These are phyloP conservation scores for Takifugu flavidus DNA, from an alignment of 2,113 vertebrate genomes.

Conservation along the genomic window DNA sequence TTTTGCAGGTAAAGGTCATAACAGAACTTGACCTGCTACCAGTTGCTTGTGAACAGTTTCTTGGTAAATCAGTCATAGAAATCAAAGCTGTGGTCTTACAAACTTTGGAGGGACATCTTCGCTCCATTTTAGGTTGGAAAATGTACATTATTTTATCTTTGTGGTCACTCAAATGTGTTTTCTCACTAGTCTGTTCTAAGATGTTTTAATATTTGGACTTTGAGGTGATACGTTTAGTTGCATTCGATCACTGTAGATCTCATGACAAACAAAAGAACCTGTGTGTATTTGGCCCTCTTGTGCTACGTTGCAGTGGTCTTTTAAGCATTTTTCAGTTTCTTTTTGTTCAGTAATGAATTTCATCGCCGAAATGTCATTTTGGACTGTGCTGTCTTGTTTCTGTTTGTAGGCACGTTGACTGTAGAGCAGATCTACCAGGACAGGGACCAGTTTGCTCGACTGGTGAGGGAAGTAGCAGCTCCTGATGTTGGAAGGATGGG, in stretches of 20 bases:
- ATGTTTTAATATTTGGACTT: too few species aligned
- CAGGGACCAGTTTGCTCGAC: constrained; percentile 92
- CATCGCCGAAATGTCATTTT: too few species aligned
- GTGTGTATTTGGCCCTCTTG: too few species aligned
- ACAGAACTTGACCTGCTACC: constrained; percentile 88
- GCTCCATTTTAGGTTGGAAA: constrained; percentile 87
- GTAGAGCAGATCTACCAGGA: constrained; percentile 98
- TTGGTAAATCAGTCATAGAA: constrained; percentile 87
- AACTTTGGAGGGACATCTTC: constrained; percentile 91
- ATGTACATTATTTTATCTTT: too few species aligned
- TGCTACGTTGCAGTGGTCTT: too few species aligned
- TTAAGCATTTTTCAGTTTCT: too few species aligned
- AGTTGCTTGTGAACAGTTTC: constrained; percentile 91
- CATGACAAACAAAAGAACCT: too few species aligned
- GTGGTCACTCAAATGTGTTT: too few species aligned
- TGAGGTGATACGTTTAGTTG: too few species aligned
- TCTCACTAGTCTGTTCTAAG: too few species aligned
- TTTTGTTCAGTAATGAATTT: too few species aligned
- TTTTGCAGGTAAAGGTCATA: constrained; percentile 89
- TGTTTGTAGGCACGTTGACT: constrained; percentile 84
- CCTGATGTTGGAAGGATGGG: constrained; percentile 95
- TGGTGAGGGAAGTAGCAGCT: constrained; percentile 91
- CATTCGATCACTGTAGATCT: too few species aligned
- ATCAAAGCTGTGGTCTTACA: constrained; percentile 92
- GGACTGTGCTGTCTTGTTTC: not conserved